phyloP scores from a whole-genome alignment of 2,113 vertebrate genomes.

The Paradisaea rubra region DNA sequence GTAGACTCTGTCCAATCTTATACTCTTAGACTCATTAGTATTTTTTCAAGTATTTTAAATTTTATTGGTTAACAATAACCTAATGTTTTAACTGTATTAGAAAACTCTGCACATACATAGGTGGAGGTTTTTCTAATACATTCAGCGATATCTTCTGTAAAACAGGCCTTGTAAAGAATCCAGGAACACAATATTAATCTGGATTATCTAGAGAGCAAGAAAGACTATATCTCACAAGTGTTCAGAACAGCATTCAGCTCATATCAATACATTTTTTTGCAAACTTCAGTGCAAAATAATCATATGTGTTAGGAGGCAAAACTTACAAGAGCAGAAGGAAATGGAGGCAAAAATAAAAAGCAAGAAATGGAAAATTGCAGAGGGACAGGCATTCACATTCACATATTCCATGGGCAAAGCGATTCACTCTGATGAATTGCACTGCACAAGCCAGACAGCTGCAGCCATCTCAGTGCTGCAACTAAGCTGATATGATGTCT shows the following conservation, averaged over 20 bases:
- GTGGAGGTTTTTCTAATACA: not conserved
- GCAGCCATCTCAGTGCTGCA: fast-evolving
- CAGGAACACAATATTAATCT: not conserved
- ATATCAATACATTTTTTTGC: not conserved
- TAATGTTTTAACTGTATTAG: not conserved
- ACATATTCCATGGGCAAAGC: not conserved
- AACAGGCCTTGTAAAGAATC: not conserved
- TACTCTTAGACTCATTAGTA: not conserved
- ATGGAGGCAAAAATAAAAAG: not conserved
- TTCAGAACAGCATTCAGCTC: not conserved
- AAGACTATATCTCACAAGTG: not conserved
- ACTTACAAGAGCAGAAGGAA: not conserved
- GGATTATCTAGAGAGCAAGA: not conserved
- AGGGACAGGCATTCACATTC: not conserved
- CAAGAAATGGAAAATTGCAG: not conserved
- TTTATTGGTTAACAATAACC: not conserved
- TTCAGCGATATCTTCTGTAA: not conserved
- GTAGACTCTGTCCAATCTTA: not conserved
- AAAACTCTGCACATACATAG: not conserved
- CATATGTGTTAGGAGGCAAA: not conserved
- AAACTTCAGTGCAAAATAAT: not conserved
- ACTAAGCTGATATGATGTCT: not conserved
- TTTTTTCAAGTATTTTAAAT: not conserved
- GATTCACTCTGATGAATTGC: not conserved
- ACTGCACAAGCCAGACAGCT: not conserved